Base-by-base conservation (phyloP, 2,888 invertebrate genomes). In the Scaptodrosophila latifasciaeformis region DNA sequence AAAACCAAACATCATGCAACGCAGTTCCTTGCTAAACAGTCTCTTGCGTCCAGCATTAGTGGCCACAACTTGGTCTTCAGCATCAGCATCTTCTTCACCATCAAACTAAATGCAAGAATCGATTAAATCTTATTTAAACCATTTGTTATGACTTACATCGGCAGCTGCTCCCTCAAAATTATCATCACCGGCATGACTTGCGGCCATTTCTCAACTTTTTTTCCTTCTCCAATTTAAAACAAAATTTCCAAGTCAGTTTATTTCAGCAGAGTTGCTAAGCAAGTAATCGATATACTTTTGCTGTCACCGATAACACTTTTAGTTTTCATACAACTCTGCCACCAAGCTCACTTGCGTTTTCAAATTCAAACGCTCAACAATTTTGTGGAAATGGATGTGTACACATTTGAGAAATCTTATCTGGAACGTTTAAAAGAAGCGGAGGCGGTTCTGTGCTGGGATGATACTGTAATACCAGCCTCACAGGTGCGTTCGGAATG, bases 1-100 rank as follows among this genome's bases (percentile, higher is more conserved):
- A 89, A 99, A 99, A 0, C 99, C 99, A 86, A 96, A 99, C 96
- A 99, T 97, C 99, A 99, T 99, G 75, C 96, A 96, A 24, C 97
- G 90, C 35, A 98, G 87, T 86, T 96, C 96, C 86, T 96, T 96
- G 54, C 96, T 96, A 71, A 96, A 96, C 1, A 96, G 85, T 39
- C 96, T 88, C 85, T 96, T 96, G 27, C 94, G 89, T 2, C 94
- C 95, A 1, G 91, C 88, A 9, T 90, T 89, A 29, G 91, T 90
- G 0, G 90, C 89, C 1, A 91, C 92, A 53, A 93, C 88, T 61
- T 91, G 91, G 61, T 92, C 90, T 9, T 90, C n/a, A n/a, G n/a
- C n/a, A n/a, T n/a, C n/a, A n/a, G n/a, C 88, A 54, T 89, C 90
- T 40, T 92, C 94, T 70, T 92, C 92, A 40, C 86, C 86, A 42